Percentiles rank a stretch among this genome's conserved stretches.
Evolutionary conservation across 2,888 invertebrate species (phyloP).

Genomic region (Diogma glabrata): DNA sequence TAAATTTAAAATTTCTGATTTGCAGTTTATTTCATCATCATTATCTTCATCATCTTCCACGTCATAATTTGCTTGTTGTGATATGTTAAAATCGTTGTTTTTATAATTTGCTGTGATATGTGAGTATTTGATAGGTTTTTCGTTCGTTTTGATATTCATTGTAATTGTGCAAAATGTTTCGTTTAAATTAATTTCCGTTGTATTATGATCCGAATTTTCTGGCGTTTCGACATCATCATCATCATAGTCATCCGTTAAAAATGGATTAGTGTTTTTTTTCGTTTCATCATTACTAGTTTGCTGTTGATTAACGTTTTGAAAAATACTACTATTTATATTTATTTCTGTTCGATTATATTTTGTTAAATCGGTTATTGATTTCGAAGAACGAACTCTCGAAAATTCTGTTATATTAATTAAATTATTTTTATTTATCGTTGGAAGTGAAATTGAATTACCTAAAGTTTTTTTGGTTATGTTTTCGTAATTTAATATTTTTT

Average conservation of each 20-base stretch:
- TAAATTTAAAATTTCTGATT: conserved; percentile 6
- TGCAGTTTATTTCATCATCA: neutral
- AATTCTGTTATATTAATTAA: neutral
- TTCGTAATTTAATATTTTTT: too few species aligned
- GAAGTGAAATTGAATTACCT: conserved; percentile 5
- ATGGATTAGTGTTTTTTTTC: conserved; percentile 30
- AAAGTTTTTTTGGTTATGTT: too few species aligned
- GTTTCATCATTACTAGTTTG: conserved; percentile 14
- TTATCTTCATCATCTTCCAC: neutral
- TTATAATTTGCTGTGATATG: too few species aligned
- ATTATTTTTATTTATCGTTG: neutral
- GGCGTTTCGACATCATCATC: conserved; percentile 20
- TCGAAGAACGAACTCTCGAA: neutral
- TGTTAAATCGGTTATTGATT: conserved; percentile 4
- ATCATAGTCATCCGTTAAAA: conserved; percentile 33
- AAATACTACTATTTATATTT: conserved; percentile 1
- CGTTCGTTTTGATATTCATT: conserved; percentile 2
- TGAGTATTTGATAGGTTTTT: too few species aligned
- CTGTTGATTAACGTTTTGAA: neutral
- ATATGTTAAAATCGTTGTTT: neutral
- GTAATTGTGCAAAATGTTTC: conserved; percentile 4
- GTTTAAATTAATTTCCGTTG: conserved; percentile 3
- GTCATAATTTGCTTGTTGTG: conserved; percentile 4
- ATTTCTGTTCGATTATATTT: too few species aligned
- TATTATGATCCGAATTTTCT: conserved; percentile 12